Evolutionary conservation across 2,888 invertebrate genomes (phyloP), one percentile per base, ranked within the genome.

Genomic region (Limenitis camilla): DNA sequence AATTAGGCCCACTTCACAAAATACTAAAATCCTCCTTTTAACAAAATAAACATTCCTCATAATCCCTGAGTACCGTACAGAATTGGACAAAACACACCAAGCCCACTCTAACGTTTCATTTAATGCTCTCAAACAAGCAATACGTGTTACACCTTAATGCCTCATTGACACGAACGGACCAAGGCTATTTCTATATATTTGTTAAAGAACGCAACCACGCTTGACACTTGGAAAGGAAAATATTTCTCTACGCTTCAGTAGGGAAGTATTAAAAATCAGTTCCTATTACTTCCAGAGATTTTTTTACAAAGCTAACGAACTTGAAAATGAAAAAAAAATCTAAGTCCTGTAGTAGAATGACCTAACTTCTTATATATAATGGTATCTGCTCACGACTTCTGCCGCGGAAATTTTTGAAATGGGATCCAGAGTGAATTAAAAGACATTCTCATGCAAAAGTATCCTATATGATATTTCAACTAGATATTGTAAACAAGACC

Each of bases 61-160:
- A 30, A 35, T 29, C 10, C 39, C 10, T 28, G 30, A 45, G n/a
- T n/a, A n/a, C n/a, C 35, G 33, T 45, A 51, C 40, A 51, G 31
- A 51, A 45, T 36, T 40, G n/a, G 32, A 33, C 30, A n/a, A 19
- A 19, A 19, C 19, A 19, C 19, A 36, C 30, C 10, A 40, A 31
- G 40, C 32, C 27, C 35, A n/a, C 40, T 28, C n/a, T 40, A 43
- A 8, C 19, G 36, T 42, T 38, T 19, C 43, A 77, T 81, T 80
- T 75, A 73, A 78, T 74, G 72, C 76, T 74, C 66, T 69, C 71
- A 71, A 76, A 73, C 76, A 77, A 76, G 70, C 69, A 74, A 73
- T 72, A 73, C 71, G 73, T 71, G 74, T 74, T 74, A 74, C 70
- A 71, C 71, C 71, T 61, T 81, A 80, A 82, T 79, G 78, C 67